Conservation (phyloP, 2,888 invertebrate genomes). For the Drosophila greeni region DNA sequence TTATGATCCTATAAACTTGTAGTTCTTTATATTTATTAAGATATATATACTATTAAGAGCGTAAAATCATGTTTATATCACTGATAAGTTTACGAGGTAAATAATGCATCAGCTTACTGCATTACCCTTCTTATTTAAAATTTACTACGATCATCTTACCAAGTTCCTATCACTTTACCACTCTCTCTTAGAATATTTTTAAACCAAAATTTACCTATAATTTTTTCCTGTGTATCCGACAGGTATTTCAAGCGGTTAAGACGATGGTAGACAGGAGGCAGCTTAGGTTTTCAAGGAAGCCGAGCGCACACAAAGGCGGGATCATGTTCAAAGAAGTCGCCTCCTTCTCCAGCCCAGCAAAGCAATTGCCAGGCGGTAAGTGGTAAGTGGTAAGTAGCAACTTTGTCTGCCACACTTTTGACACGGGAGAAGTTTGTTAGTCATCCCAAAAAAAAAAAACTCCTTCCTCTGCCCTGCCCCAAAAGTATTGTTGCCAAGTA, state of each 20-base stretch:
- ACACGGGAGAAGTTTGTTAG: constrained; percentile 18
- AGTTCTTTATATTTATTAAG: neutral
- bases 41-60: too few relatives aligned
- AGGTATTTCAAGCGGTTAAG: neutral
- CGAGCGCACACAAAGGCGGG: constrained; percentile 19
- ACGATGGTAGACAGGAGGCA: constrained; percentile 6
- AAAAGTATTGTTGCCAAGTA: constrained; percentile 11
- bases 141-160: too few relatives aligned
- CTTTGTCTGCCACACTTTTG: constrained; percentile 22
- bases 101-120: too few relatives aligned
- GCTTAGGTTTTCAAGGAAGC: constrained; percentile 19
- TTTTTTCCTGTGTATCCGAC: neutral
- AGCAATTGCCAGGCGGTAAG: constrained; percentile 25
- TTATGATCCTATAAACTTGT: too few relatives aligned
- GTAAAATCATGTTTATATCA: too few relatives aligned
- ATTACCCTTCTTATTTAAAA: too few relatives aligned
- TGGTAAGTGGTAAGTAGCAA: constrained; percentile 29
- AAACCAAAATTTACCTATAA: fast-evolving
- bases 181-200: too few relatives aligned
- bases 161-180: too few relatives aligned
- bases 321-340: constrained; percentile 25
- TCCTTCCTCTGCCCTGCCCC: neutral
- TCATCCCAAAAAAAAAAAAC: neutral
- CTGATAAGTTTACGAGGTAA: neutral
- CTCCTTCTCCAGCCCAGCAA: constrained; percentile 1